phyloP scores from a whole-genome alignment of 2,888 invertebrate genomes.

The Dusona sp. region DNA sequence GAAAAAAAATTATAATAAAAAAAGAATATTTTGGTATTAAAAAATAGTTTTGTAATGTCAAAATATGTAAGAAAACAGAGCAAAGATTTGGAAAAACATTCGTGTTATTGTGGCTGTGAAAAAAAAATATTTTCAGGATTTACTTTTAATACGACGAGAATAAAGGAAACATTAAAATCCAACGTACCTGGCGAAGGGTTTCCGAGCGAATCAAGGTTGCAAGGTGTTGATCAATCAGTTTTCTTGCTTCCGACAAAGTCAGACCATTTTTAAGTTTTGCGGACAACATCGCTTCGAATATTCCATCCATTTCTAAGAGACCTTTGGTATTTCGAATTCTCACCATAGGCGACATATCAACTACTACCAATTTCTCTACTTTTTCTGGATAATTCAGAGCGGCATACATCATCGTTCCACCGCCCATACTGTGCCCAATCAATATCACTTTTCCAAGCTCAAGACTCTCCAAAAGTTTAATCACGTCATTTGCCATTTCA shows the following conservation, averaged over 20 bases:
- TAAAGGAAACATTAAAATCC: not conserved
- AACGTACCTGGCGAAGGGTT: constrained; percentile 86
- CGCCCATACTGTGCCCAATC: constrained; percentile 98
- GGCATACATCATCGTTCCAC: constrained; percentile 94
- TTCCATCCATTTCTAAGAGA: constrained; percentile 87
- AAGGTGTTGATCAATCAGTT: constrained; percentile 89
- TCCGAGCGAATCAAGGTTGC: constrained; percentile 86
- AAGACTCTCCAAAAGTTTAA: constrained; percentile 88
- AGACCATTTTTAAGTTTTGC: constrained; percentile 86
- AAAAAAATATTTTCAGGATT: not conserved
- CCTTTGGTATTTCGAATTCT: constrained; percentile 86
- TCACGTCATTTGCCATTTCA: constrained; percentile 91
- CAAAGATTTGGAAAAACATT: not conserved
- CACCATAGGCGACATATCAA: constrained; percentile 89
- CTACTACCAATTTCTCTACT: constrained; percentile 89
- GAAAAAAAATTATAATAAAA: no score
- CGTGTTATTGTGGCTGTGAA: not conserved
- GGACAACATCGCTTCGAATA: constrained; percentile 89
- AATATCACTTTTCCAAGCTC: constrained; percentile 88
- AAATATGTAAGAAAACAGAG: no score
- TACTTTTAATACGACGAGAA: not conserved
- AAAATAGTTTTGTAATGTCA: no score
- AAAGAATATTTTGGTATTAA: no score
- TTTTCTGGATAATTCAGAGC: constrained; percentile 90
- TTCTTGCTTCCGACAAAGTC: constrained; percentile 90